Evolutionary conservation across 2,797 vertebrate species (phyloP), one percentile per base, ranked within the genome.

Genomic region (Periparus ater): DNA sequence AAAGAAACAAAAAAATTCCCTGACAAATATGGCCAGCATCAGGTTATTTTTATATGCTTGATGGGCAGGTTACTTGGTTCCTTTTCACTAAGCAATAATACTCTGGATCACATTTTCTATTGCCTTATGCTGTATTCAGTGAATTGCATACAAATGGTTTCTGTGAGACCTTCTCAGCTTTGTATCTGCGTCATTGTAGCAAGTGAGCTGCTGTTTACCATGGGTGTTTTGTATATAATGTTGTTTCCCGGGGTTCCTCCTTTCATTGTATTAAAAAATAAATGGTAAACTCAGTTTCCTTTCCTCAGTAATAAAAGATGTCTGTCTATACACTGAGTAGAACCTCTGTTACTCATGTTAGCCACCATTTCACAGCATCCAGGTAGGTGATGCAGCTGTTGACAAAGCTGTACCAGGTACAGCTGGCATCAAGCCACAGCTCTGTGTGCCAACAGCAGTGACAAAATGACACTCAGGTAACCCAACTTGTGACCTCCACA

Each of bases 141-240:
- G 81, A 93, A 93, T 84, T 96, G 80, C 70, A 93, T 88, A 92
- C 21, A 81, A 91, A 76, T 89, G 79, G 89, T 92, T 96, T 96
- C 93, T 81, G 71, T 94, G 94, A 95, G 91, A 94, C 92, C 78
- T 96, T 91, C 70, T 85, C 78, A 82, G 93, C 88, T 91, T 93
- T n/a, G 1, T 40, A 51, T 19, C 73, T 84, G 47, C 83, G 76
- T 57, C 80, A 32, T 57, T 51, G 74, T 88, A 88, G 91, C 83
- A 94, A 82, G 55, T 85, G 48, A 95, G 47, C 58, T 90, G 68
- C 73, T 89, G 78, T 95, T 91, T 93, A 88, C 32, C 71, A 19
- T 6, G 23, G 11, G 16, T 79, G 23, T 83, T 92, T 85, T 83
- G 73, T 86, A 85, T 17, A 47, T 51, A 68, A 74, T 14, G 6